Conservation (phyloP, 2,113 vertebrate genomes). For the Carassius gibelio region DNA sequence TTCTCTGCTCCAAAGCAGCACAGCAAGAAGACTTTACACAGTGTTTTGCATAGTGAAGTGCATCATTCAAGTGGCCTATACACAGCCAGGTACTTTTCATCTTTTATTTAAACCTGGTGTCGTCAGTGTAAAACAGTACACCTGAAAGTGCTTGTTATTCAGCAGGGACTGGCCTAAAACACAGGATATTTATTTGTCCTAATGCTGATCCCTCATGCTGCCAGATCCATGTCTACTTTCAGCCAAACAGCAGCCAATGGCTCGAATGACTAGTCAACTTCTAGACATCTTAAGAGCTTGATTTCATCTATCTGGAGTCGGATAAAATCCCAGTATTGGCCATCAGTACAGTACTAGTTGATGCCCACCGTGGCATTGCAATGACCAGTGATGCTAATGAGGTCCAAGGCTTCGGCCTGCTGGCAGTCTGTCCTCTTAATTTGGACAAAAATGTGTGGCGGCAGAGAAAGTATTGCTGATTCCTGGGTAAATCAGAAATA, state of each 20-base stretch:
- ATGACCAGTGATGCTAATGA: not conserved
- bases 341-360: not conserved
- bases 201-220: not conserved
- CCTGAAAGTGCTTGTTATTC: conserved; percentile 18
- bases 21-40: not conserved
- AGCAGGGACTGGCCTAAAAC: not conserved
- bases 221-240: not conserved
- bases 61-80: not conserved
- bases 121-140: not conserved
- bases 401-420: not conserved
- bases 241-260: not conserved
- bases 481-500: not conserved
- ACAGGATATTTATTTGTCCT: not conserved
- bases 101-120: conserved; percentile 1
- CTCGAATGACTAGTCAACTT: not conserved
- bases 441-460: not conserved
- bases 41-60: not conserved
- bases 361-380: not conserved
- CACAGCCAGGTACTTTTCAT: not conserved
- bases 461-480: not conserved
- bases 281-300: not conserved
- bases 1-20: not conserved
- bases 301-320: not conserved
- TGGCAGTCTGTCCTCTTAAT: not conserved
- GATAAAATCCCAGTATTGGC: not conserved